Percentiles rank a stretch among this genome's conserved stretches.
phyloP scores from a whole-genome alignment of 2,797 vertebrate genomes.

The Pipistrellus nathusii region DNA sequence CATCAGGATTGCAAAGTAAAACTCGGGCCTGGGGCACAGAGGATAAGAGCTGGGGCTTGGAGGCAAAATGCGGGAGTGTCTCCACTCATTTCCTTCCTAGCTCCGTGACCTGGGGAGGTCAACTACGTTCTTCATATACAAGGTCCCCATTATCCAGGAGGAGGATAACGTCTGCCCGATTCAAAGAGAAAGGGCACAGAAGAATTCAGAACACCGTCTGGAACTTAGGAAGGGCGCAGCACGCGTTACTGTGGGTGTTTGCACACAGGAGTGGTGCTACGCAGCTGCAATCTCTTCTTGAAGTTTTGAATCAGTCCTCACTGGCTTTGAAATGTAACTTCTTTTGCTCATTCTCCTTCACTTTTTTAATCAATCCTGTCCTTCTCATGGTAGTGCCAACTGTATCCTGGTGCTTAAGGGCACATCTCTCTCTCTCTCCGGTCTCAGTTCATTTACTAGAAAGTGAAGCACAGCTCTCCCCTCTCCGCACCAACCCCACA shows the following conservation, averaged over 20 bases:
- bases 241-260: too few relatives aligned
- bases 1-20: neutral
- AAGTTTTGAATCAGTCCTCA: neutral
- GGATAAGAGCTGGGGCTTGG: neutral
- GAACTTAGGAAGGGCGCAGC: neutral
- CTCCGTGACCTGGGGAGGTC: neutral
- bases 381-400: neutral
- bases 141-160: neutral
- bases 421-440: neutral
- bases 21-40: accelerated
- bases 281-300: neutral
- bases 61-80: neutral
- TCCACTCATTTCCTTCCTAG: neutral
- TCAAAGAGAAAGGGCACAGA: neutral
- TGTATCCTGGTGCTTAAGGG: neutral
- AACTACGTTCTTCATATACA: neutral
- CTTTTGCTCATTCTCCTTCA: neutral
- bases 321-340: neutral
- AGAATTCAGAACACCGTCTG: neutral
- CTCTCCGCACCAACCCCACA: neutral
- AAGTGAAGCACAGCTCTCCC: neutral
- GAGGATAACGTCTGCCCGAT: neutral
- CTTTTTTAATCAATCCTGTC: neutral
- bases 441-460: neutral
- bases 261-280: neutral